Base-by-base conservation (phyloP, 2,113 vertebrate species). In the Megaceryle torquata region DNA sequence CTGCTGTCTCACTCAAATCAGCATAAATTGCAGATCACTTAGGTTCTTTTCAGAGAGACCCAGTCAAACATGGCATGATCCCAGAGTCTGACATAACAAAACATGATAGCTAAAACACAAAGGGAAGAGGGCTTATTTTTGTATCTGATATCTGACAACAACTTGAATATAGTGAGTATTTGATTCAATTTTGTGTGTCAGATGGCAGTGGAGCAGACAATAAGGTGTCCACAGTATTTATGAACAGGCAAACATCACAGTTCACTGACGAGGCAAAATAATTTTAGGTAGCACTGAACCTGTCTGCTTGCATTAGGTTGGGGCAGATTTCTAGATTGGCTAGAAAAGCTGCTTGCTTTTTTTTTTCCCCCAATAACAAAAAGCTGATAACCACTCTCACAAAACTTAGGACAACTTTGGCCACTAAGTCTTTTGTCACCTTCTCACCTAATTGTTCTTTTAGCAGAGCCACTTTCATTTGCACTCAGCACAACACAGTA, bases 151-250 rank as follows among this genome's bases (percentile, higher is more conserved):
- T 94, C 91, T 97, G 96, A 96, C 88, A 97, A 89, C 92, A 92
- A 85, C 75, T 84, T 72, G 80, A 67, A 81, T 84, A 94, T 44
- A 89, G 92, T 82, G 72, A 96, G 64, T 74, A 87, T 82, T 91
- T 96, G 83, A 97, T 96, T 96, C 64, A 95, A 95, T 96, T 96
- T 97, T 91, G 77, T 84, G 82, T 97, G 96, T 97, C 94, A 95
- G 85, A 95, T 86, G 94, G 89, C 89, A 83, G 61, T 26, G 57
- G 85, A 95, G 69, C 92, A 96, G 91, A 96, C 94, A 94, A 82
- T 79, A 95, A 95, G 88, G 79, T 89, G 80, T 95, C 95, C 83
- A 79, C 53, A 83, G 78, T 93, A 69, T 95, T 94, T 97, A 92
- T 77, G 87, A 95, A 75, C 75, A 82, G 95, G 65, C 76, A 95